Base-by-base conservation (phyloP, 2,888 invertebrate genomes). In the Pachycephus smyrnensis region DNA sequence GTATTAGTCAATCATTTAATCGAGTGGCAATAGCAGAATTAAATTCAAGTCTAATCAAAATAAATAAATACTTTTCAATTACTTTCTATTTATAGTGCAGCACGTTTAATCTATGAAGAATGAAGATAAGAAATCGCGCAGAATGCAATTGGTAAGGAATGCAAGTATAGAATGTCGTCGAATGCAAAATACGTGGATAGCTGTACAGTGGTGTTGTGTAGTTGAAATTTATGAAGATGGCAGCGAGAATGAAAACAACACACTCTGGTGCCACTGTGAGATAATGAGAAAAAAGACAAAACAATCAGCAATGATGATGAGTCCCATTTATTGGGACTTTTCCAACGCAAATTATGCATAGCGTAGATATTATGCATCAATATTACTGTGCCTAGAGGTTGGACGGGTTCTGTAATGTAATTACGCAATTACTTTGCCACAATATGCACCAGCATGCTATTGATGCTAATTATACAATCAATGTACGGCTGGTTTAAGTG, bases 401-500 rank as follows among this genome's bases (percentile, higher is more conserved):
- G 69, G 77, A 74, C 76, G 76, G 75, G 79, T 76, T 75, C 76
- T 80, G 80, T 80, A 77, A 78, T 81, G 82, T 81, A 84, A 83
- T 85, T 82, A 81, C 80, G 81, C 84, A 85, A 85, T 84, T 84
- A 85, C 82, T 84, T 84, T 79, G 78, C 77, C 77, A 80, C 82
- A 84, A 84, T 80, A 79, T 77, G 79, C 76, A 75, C 73, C 76
- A 73, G 80, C 73, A 74, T 76, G 80, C 81, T 79, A 82, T 82
- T 82, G 84, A 81, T 80, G 81, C 82, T 83, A 84, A 85, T 84
- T 82, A 81, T 81, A 76, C 78, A 76, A 75, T 75, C 76, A 76
- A 76, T 36, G 81, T 80, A 78, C 79, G 74, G 79, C 75, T 79
- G 78, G 75, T 77, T 78, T 80, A 77, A 82, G 77, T 79, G 75